Percentiles rank a stretch among this genome's conserved stretches.
Evolutionary conservation across 2,888 invertebrate species (phyloP).

Genomic region (Dascillus cervinus): DNA sequence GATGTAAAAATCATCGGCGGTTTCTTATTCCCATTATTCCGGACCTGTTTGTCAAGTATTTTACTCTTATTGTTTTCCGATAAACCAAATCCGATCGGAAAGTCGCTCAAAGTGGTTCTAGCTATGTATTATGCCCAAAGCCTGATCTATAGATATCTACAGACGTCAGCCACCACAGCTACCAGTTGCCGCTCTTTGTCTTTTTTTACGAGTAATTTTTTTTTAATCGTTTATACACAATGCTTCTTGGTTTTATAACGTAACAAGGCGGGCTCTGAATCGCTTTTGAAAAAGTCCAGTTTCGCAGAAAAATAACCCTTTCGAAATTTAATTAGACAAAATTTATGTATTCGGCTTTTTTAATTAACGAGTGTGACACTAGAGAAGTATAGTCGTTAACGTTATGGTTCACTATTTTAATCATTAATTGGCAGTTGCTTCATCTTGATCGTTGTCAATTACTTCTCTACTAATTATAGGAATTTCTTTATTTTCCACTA

Average conservation of each 20-base stretch:
- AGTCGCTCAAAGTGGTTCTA: constrained; percentile 24
- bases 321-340: too few relatives aligned
- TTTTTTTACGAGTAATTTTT: constrained; percentile 13
- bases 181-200: constrained; percentile 24
- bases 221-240: constrained; percentile 18
- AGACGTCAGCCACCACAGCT: constrained; percentile 24
- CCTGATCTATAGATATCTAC: constrained; percentile 26
- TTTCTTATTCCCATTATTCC: constrained; percentile 18
- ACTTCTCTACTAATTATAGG: too few relatives aligned
- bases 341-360: too few relatives aligned
- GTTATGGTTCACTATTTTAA: too few relatives aligned
- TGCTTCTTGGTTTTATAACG: constrained; percentile 23
- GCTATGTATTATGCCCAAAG: constrained; percentile 20
- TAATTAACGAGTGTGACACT: too few relatives aligned
- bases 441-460: too few relatives aligned
- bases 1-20: too few relatives aligned
- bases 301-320: too few relatives aligned
- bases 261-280: constrained; percentile 13
- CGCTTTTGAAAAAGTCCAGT: constrained; percentile 6
- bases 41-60: constrained; percentile 22
- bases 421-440: too few relatives aligned
- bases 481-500: too few relatives aligned
- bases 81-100: constrained; percentile 26
- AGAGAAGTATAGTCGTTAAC: too few relatives aligned
- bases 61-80: constrained; percentile 25